Conservation (phyloP, 2,888 invertebrate species). For the Chydorus sphaericus region DNA sequence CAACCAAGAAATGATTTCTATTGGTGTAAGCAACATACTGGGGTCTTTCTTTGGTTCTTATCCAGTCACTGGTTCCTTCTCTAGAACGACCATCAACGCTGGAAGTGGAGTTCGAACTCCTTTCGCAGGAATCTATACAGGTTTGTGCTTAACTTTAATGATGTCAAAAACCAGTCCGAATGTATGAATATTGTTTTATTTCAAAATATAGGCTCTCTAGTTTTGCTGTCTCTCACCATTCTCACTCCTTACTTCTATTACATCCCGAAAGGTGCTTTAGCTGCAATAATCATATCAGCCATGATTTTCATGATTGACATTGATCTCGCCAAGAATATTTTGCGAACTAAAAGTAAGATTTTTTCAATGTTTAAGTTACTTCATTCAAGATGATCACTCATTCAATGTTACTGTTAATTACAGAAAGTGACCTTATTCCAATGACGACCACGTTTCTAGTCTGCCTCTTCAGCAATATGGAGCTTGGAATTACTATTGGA, state of each 20-base stretch:
- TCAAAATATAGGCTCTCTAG: conserved; percentile 54
- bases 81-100: conserved; percentile 34
- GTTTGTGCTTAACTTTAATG: too few species aligned
- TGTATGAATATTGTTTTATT: neutral
- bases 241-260: conserved; percentile 77
- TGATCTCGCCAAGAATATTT: conserved; percentile 67
- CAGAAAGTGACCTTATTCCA: conserved; percentile 76
- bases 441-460: conserved; percentile 70
- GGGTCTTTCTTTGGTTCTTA: conserved; percentile 33
- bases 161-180: neutral
- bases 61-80: conserved; percentile 35
- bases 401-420: neutral
- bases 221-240: conserved; percentile 66
- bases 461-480: conserved; percentile 65
- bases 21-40: conserved; percentile 33
- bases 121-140: conserved; percentile 26
- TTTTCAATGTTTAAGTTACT: too few species aligned
- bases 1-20: conserved; percentile 33
- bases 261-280: conserved; percentile 70
- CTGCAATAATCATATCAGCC: conserved; percentile 80
- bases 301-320: conserved; percentile 84
- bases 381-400: too few species aligned
- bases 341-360: conserved; percentile 64
- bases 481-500: conserved; percentile 73
- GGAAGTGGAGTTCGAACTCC: conserved; percentile 34